These are phyloP conservation scores for Metacarcinus magister DNA, from an alignment of 2,888 invertebrate genomes.

Conservation along the genomic window DNA sequence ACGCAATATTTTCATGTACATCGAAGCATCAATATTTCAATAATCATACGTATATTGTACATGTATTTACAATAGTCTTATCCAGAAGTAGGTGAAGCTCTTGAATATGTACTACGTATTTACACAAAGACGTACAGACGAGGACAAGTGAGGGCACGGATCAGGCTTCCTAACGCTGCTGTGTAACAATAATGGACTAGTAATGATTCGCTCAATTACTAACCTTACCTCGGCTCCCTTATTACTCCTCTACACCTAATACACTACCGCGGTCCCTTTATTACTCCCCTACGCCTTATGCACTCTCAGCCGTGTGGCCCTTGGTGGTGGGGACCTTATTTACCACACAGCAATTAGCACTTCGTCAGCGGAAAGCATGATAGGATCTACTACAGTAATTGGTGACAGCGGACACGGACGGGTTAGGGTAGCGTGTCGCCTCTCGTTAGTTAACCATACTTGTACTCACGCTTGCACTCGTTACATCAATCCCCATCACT, in stretches of 20 bases:
- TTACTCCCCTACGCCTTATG: background rate
- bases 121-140: background rate
- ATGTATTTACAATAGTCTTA: background rate
- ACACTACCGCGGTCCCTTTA: background rate
- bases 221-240: background rate
- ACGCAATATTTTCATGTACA: background rate
- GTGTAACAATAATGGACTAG: background rate
- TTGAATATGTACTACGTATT: background rate
- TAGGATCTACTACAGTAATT: conserved; percentile 55
- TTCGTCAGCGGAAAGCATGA: background rate
- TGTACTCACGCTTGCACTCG: background rate
- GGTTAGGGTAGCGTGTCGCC: background rate
- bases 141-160: background rate
- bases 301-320: background rate
- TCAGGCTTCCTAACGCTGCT: background rate
- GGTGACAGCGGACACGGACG: background rate
- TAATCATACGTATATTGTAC: background rate
- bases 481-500: background rate
- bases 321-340: conserved; percentile 39
- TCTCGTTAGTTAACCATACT: conserved; percentile 7
- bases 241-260: background rate
- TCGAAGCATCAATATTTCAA: conserved; percentile 19
- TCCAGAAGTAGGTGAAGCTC: background rate
- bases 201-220: conserved; percentile 14
- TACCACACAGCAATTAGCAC: conserved; percentile 62